A percentile compares a stretch with the other conserved stretches of the same genome.
Evolutionary conservation across 1,140 invertebrate genomes (phyloP).

Genomic region (Zaprionus inermis): DNA sequence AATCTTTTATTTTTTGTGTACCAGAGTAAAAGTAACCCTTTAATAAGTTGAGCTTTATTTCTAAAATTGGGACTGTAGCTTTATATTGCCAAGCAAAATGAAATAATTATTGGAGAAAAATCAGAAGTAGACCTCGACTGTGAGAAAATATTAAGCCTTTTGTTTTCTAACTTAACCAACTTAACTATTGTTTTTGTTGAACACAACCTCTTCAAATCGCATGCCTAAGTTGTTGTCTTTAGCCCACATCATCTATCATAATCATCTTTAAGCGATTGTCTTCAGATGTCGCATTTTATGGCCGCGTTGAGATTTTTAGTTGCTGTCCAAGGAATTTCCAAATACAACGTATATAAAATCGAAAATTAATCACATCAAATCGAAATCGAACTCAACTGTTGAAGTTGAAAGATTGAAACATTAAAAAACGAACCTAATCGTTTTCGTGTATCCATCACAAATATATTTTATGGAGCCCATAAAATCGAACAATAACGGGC

Average conservation of each 20-base stretch:
- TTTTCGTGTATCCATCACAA: constrained; percentile 67
- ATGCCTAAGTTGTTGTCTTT: not conserved
- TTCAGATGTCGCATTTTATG: not conserved
- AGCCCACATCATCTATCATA: not conserved
- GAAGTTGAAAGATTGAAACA: constrained; percentile 58
- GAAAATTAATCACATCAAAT: constrained; percentile 26
- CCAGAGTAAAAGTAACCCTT: too few relatives aligned
- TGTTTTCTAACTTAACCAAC: too few relatives aligned
- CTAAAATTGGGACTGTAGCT: too few relatives aligned
- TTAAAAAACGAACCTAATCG: constrained; percentile 66
- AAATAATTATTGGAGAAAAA: too few relatives aligned
- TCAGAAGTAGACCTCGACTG: too few relatives aligned
- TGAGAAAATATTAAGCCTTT: too few relatives aligned
- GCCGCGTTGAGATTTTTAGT: not conserved
- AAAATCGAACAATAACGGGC: constrained; percentile 42
- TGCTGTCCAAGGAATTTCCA: constrained; percentile 11
- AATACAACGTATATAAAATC: constrained; percentile 18
- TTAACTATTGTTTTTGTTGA: too few relatives aligned
- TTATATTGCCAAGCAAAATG: too few relatives aligned
- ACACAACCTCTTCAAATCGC: too few relatives aligned
- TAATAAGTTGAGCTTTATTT: too few relatives aligned
- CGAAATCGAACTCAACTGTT: constrained; percentile 27
- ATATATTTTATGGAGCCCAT: constrained; percentile 62
- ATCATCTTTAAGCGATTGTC: not conserved
- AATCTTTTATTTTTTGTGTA: too few relatives aligned